Conservation (phyloP, 2,797 vertebrate species). For the Argya squamiceps region DNA sequence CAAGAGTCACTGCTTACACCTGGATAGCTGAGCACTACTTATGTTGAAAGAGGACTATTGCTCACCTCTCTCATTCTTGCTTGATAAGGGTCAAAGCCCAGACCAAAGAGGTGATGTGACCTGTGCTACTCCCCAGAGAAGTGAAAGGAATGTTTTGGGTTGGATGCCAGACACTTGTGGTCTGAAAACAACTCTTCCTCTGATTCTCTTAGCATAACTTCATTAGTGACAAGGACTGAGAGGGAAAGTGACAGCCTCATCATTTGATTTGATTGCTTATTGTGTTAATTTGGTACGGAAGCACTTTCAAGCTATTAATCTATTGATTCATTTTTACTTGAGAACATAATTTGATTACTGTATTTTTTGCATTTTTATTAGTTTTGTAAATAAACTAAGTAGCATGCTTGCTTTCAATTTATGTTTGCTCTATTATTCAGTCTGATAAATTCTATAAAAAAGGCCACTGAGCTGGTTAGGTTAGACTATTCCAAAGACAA, state of each 20-base stretch:
- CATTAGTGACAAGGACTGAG: neutral
- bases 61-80: neutral
- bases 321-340: constrained; percentile 7
- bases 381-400: constrained; percentile 23
- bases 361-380: constrained; percentile 16
- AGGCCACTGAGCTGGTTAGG: neutral
- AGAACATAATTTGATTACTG: constrained; percentile 33
- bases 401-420: neutral
- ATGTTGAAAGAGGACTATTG: neutral
- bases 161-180: neutral
- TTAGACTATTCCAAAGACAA: neutral
- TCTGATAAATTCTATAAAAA: neutral
- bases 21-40: neutral
- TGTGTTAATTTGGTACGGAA: neutral
- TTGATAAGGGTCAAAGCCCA: neutral
- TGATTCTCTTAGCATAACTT: neutral
- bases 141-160: neutral
- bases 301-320: constrained; percentile 22
- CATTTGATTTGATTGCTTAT: constrained; percentile 33
- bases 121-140: neutral
- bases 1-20: neutral
- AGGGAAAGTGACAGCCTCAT: constrained; percentile 10
- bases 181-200: neutral
- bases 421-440: neutral
- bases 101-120: neutral